Base-by-base conservation (phyloP, 2,797 vertebrate species). In the Apodemus agrarius region DNA sequence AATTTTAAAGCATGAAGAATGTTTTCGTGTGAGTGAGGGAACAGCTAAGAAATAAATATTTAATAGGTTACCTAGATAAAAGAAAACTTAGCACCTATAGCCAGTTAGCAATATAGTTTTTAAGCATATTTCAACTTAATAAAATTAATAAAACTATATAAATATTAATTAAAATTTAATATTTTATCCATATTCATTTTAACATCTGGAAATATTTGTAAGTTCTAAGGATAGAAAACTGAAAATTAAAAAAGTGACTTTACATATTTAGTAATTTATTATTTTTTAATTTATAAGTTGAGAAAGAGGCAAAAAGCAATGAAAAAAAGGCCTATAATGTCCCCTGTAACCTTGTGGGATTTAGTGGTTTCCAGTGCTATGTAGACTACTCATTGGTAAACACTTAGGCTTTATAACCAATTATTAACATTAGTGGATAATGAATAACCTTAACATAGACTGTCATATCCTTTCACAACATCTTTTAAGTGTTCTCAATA, bases 311-410 rank as follows among this genome's bases (percentile, higher is more conserved):
- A 98, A 98, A 99, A 99, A 98, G 98, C 98, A 99, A 99, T 98
- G 43, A 43, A 98, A 99, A 99, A 99, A 98, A 98, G 99, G 97
- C 99, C 99, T 96, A 98, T 99, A 97, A 98, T 99, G 99, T 98
- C 99, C 99, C 94, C 99, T 98, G 97, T 99, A 98, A 99, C 99
- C 0, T 97, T 99, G 94, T 99, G 99, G 98, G 99, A 99, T 88
- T 99, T 99, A 98, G 98, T 99, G 54, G 98, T 97, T 81, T 99
- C 98, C 57, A 98, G 99, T 63, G 99, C 98, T 24, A 57, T 37
- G 46, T 98, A 99, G 99, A 95, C 98, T 99, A 80, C 98, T 98
- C 97, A 99, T 99, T 99, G 99, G 99, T 99, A 99, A 99, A 99
- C 59, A 86, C 80, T 92, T 94, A 0, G 75, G 0, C 59, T 96